Base-by-base conservation (phyloP, 1,140 invertebrate species). In the Radopholus similis region DNA sequence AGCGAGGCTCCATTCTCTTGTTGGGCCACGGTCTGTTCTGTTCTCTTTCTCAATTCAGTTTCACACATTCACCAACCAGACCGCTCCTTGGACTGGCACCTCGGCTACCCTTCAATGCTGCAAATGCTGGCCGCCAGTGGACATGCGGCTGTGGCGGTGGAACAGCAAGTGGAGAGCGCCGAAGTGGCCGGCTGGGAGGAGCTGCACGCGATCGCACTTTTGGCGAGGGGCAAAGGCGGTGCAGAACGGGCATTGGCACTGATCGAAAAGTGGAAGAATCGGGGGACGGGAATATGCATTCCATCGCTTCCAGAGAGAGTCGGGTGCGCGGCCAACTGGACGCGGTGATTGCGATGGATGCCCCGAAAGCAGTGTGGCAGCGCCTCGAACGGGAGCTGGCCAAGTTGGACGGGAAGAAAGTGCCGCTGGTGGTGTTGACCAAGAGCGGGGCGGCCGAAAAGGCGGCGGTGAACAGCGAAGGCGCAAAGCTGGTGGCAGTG, bases 81-180 rank as follows among this genome's bases (percentile, higher is more conserved):
- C 1, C 6, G n/a, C 21, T 21, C 40, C 23, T 8, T 15, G 11
- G 49, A 71, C 26, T 70, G 68, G 68, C 37, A 72, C 34, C 49
- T 4, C 28, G 68, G 70, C 3, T 34, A 49, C 21, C 68, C 68
- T 5, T 70, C 68, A 1, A 23, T 70, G 32, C 6, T 70, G 6
- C 68, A 70, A 62, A 70, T 70, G 68, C 0, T 70, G 8, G 70
- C 68, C 6, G 68, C 68, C 13, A 70, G 70, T 60, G 68, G 68
- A 1, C 68, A 70, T 57, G 35, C 70, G 18, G 51, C 26, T 2
- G 21, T 72, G 26, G 68, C 70, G 30, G 3, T 49, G 8, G 55
- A 70, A 44, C 21, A 11, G 26, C 13, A 23, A 9, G 4, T 13
- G 9, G 38, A 62, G 32, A 13, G 21, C 8, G 34, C 34, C 30